Evolutionary conservation across 2,888 invertebrate genomes (phyloP), one percentile per base, ranked within the genome.

Genomic region (Drosophila buzzatii): DNA sequence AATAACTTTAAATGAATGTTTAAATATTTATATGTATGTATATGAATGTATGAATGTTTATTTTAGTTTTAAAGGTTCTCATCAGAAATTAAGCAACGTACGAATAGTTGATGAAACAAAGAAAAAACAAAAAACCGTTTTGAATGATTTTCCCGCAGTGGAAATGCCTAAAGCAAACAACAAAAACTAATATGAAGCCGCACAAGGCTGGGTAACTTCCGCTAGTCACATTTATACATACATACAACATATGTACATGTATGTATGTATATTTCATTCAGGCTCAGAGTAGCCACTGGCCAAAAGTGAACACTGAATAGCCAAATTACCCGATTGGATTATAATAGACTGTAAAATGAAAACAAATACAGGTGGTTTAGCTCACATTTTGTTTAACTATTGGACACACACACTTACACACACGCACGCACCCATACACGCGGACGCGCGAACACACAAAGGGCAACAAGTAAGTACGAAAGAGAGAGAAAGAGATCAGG

Each of bases 361-460:
- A 76, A 66, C 61, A 80, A 73, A 76, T 70, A 80, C 79, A 79
- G 81, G 79, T 79, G 79, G 79, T 62, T 76, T 33, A 44, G 45
- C 42, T 65, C 44, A 39, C 59, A 49, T 37, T 35, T 31, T 44
- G 12, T 10, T 35, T n/a, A 16, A 57, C 56, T 47, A 64, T 60
- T 49, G 4, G 3, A 51, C 49, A 45, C 18, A 62, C 10, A 58
- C 16, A 53, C n/a, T 31, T 20, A 35, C 37, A 23, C 31, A 10
- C 14, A 23, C 1, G n/a, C n/a, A 31, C 37, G 42, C 14, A 37
- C 10, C 2, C 18, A 23, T 7, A n/a, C 12, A 1, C 10, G 23
- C 39, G 12, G 9, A n/a, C 12, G 3, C 10, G 20, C 27, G 7
- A 8, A 23, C 33, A 18, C 12, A 39, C n/a, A 55, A 55, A 55